Conservation (phyloP, 1,140 invertebrate genomes). For the Cyclina sinensis region DNA sequence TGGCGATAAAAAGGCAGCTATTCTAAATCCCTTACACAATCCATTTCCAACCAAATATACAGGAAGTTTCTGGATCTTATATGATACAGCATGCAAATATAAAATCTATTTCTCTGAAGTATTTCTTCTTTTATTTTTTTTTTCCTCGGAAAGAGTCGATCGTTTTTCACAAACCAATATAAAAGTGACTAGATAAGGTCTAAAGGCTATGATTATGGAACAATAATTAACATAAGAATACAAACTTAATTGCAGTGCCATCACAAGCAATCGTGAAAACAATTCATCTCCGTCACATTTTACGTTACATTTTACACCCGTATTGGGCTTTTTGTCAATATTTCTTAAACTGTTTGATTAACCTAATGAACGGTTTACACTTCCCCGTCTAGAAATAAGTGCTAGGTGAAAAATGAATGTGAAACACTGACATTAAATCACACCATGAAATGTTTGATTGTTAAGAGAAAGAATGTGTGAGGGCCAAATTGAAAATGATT, state of each 20-base stretch:
- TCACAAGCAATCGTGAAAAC: not conserved
- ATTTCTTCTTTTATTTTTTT: too few species aligned
- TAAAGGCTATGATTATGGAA: not conserved
- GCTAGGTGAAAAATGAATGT: constrained; percentile 17
- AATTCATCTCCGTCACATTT: constrained; percentile 32
- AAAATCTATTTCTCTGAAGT: too few species aligned
- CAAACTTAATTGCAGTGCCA: constrained; percentile 43
- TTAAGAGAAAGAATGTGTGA: not conserved
- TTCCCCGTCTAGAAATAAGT: constrained; percentile 24
- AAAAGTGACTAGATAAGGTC: not conserved
- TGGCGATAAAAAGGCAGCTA: too few species aligned
- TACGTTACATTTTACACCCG: not conserved
- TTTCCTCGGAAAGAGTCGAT: not conserved
- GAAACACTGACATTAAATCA: constrained; percentile 29
- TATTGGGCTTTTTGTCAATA: constrained; percentile 38
- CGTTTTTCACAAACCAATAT: not conserved
- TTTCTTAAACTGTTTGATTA: constrained; percentile 15
- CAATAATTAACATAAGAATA: constrained; percentile 26
- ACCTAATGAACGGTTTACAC: constrained; percentile 44
- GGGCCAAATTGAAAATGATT: too few species aligned
- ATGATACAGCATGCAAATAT: too few species aligned
- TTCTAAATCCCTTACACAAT: too few species aligned
- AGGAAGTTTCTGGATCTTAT: too few species aligned
- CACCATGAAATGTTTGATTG: constrained; percentile 28
- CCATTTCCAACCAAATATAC: too few species aligned